Base-by-base conservation (phyloP, 2,113 vertebrate genomes). In the Macrotus californicus region DNA sequence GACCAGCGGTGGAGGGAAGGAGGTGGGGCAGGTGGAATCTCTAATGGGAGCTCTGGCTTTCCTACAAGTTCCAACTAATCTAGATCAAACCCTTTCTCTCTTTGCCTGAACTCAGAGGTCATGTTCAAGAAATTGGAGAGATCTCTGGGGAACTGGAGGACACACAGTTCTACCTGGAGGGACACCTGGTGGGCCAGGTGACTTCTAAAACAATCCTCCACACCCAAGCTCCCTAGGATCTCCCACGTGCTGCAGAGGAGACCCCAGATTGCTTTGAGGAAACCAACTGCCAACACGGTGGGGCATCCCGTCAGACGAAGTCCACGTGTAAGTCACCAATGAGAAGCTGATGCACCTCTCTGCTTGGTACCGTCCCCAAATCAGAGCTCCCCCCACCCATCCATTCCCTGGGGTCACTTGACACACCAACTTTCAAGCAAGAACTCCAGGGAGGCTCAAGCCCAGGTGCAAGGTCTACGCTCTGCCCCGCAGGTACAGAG, bases 21-120 rank as follows among this genome's bases (percentile, higher is more conserved):
- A 67, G 34, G 52, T 18, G 31, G 59, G 69, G 18, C 64, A 84
- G 76, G 64, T 54, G 41, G 85, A 93, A 64, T 95, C 18, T 41
- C 50, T 87, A 69, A n/a, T n/a, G 85, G 90, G 41, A 92, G 13
- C 66, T 69, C 86, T 31, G 19, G 29, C 41, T 92, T 89, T 84
- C 56, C 66, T 70, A 19, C 36, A 84, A 91, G 66, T 94, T 96
- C 89, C 87, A 26, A 66, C 72, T 88, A 94, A 96, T 96, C 77
- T 88, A 81, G 88, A 95, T 94, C 81, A 92, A 91, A 59, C 7
- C 6, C 34, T 82, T 70, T 85, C 39, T 84, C 61, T 94, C 59
- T 88, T 46, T 91, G 39, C n/a, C 67, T 96, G 59, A 82, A 46
- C 81, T 89, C 66, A 8, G 34, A 77, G 93, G 80, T 93, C 87